A percentile compares a stretch with the other conserved stretches of the same genome.
Evolutionary conservation across 1,140 invertebrate species (phyloP).

Genomic region (Yoshiicerus persimilis): DNA sequence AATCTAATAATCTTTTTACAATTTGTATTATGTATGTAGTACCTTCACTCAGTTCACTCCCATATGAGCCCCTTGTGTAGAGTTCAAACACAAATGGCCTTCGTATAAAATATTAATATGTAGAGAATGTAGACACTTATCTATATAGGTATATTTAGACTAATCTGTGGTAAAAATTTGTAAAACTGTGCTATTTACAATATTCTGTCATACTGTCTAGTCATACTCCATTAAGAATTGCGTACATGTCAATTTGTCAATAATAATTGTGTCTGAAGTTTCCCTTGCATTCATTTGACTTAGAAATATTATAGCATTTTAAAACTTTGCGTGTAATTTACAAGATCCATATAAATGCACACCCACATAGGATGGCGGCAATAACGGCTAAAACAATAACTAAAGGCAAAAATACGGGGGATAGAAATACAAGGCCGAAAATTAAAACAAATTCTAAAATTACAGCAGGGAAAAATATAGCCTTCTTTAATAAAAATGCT

Average conservation of each 20-base stretch:
- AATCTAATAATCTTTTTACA: too few relatives aligned
- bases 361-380: background rate
- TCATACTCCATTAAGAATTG: background rate
- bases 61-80: too few relatives aligned
- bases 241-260: too few relatives aligned
- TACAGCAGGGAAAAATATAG: background rate
- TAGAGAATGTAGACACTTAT: too few relatives aligned
- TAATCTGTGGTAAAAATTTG: too few relatives aligned
- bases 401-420: background rate
- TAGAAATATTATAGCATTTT: background rate
- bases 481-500: background rate
- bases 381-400: background rate
- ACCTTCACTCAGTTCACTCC: too few relatives aligned
- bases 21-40: too few relatives aligned
- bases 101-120: too few relatives aligned
- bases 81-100: too few relatives aligned
- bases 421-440: background rate
- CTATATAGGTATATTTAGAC: too few relatives aligned
- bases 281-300: too few relatives aligned
- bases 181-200: background rate
- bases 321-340: background rate
- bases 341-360: background rate
- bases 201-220: background rate
- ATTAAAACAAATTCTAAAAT: background rate
- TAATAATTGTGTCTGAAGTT: too few relatives aligned